phyloP scores from a whole-genome alignment of 2,113 vertebrate species.

The Pao palembangensis region DNA sequence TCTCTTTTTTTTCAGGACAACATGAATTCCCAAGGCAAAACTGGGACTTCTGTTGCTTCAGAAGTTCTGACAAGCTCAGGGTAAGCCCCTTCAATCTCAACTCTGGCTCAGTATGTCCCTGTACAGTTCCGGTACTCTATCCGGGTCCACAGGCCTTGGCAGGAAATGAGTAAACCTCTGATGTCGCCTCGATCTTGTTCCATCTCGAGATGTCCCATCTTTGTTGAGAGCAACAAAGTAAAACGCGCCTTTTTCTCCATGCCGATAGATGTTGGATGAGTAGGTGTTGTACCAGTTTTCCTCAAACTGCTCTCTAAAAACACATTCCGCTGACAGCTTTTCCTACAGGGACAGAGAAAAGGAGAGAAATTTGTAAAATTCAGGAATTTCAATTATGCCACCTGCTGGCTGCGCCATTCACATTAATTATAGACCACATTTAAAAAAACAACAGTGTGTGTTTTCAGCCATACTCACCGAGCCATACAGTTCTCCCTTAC shows the following conservation, averaged over 20 bases:
- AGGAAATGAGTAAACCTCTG: conserved; percentile 99
- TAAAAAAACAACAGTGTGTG: too few species aligned
- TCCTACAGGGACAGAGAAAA: conserved; percentile 74
- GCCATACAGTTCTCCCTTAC: conserved; percentile 90
- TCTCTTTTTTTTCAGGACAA: too few species aligned
- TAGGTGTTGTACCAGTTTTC: conserved; percentile 99
- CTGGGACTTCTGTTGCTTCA: too few species aligned
- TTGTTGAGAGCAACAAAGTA: conserved; percentile 97
- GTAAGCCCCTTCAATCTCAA: conserved; percentile 70
- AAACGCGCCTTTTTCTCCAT: conserved; percentile 89
- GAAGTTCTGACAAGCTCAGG: conserved; percentile 2
- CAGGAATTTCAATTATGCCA: conserved; percentile 23
- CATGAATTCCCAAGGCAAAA: too few species aligned
- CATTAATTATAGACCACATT: neutral
- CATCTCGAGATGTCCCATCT: conserved; percentile 91
- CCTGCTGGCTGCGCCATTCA: conserved; percentile 5
- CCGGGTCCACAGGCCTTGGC: conserved; percentile 95
- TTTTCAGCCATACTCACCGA: conserved; percentile 81
- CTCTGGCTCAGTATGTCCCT: conserved; percentile 96
- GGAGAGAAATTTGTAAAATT: neutral
- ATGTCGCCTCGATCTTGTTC: conserved; percentile 92
- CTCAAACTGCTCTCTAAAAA: conserved; percentile 98
- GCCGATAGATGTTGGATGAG: conserved; percentile 97
- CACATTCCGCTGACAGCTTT: conserved; percentile 91
- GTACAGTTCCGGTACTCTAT: conserved; percentile 96